Evolutionary conservation across 2,113 vertebrate species (phyloP), one percentile per base, ranked within the genome.

Genomic region (Scomber japonicus): DNA sequence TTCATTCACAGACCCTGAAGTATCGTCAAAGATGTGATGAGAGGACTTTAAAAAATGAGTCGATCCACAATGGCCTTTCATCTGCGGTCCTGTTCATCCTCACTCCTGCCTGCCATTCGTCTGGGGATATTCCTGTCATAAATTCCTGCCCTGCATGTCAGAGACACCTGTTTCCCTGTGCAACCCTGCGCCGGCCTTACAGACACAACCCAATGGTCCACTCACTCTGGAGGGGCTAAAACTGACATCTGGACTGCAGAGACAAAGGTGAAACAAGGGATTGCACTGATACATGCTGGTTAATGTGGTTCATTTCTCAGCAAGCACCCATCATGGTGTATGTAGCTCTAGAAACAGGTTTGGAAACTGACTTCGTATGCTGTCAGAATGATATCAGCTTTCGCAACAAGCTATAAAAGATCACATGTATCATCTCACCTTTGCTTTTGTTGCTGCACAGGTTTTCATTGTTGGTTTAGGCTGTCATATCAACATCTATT

Each of bases 51-150:
- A 93, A 93, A 91, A 62, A 88, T 88, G 53, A 45, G 61, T 64
- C 2, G 24, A 48, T 84, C 87, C 64, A 70, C 82, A 68, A 61
- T 76, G 70, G 80, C 80, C 74, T 95, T 95, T 94, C 89, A 94
- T 95, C 93, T 93, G 80, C 56, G 80, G 89, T 89, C 91, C 93
- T 94, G 92, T 94, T 95, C 95, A 92, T 94, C 91, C 87, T 93
- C 87, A 84, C 56, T 90, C 85, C 35, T 80, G 12, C 48, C 35
- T 31, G 40, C 48, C 59, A 70, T 54, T 50, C 13, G 54, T 64
- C 55, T 14, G 11, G 61, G 81, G 80, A 84, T 62, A 71, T 46
- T 93, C 65, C 93, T 94, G 95, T 94, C 96, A 95, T 94, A 96
- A 95, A 95, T 31, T 92, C 86, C 87, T 85, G 77, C 48, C 57